Evolutionary conservation across 2,113 vertebrate species (phyloP).

Genomic region (Gymnarchus niloticus): DNA sequence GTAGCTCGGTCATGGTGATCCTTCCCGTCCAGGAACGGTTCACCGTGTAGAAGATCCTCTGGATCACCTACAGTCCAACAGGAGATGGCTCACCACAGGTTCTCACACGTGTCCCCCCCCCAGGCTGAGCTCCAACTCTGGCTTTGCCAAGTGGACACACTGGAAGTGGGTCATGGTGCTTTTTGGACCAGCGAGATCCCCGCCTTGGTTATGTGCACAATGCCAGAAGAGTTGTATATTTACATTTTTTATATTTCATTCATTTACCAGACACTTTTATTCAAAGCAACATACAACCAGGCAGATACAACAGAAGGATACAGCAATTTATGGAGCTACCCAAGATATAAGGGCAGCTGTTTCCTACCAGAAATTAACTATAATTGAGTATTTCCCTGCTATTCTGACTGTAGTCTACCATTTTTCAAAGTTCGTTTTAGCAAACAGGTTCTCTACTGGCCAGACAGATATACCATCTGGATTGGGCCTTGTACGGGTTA

Average conservation of each 20-base stretch:
- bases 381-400: no score
- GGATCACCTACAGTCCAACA: slow-evolving; percentile 76
- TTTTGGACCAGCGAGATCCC: no score
- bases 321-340: no score
- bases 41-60: slow-evolving; percentile 96
- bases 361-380: no score
- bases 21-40: slow-evolving; percentile 98
- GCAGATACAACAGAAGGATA: no score
- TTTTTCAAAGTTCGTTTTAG: neutral
- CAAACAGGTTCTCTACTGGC: neutral
- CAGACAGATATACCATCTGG: neutral
- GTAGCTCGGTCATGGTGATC: slow-evolving; percentile 85
- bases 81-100: neutral
- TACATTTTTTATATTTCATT: no score
- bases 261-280: no score
- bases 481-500: neutral
- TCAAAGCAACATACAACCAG: no score
- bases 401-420: neutral
- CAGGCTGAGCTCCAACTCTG: neutral
- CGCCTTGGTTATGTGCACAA: neutral
- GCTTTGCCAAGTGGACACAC: neutral
- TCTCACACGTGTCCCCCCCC: neutral
- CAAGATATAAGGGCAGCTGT: no score
- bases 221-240: no score
- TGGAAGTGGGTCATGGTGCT: neutral